Base-by-base conservation (phyloP, 2,113 vertebrate species). In the Galeopterus variegatus region DNA sequence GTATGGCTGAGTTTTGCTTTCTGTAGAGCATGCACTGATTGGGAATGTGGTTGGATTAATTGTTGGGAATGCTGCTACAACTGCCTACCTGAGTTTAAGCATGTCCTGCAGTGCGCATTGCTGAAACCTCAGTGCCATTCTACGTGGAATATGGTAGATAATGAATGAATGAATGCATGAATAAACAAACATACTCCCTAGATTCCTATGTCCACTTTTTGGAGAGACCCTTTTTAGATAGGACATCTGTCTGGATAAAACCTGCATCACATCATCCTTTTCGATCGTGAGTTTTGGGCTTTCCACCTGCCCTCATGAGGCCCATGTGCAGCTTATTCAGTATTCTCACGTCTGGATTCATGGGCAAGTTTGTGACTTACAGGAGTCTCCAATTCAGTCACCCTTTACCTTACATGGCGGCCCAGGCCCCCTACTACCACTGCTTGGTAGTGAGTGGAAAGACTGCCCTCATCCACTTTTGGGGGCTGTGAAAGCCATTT, bases 401-500 rank as follows among this genome's bases (percentile, higher is more conserved):
- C 8, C 14, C 33, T 91, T 90, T 67, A 8, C 36, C 48, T 45
- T 73, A 54, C 41, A 60, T 21, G 54, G 17, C 52, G 28, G 8
- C 7, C 85, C 3, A 10, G 3, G 18, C 8, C 50, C 15, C 14
- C 31, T 50, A 23, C 23, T 56, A 36, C 52, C 10, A 36, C 12
- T 12, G 8, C 36, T 75, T 69, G 54, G 24, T 1, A 19, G 52
- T 79, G 23, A 73, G 41, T 6, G 10, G 45, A 90, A 70, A 83
- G 56, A 31, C 0, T 41, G 0, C 56, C 8, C 31, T 56, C 9
- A 50, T 75, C 54, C 33, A 52, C 23, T 73, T 76, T 12, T 6
- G 18, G 85, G 14, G 79, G 33, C 82, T 18, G 31, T 82, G 72
- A 93, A 91, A 93, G 41, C 56, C 87, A 73, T 82, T 94, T 95